Percentiles rank a stretch among this genome's conserved stretches.
phyloP scores from a whole-genome alignment of 2,888 invertebrate species.

The Temnothorax rugatulus region DNA sequence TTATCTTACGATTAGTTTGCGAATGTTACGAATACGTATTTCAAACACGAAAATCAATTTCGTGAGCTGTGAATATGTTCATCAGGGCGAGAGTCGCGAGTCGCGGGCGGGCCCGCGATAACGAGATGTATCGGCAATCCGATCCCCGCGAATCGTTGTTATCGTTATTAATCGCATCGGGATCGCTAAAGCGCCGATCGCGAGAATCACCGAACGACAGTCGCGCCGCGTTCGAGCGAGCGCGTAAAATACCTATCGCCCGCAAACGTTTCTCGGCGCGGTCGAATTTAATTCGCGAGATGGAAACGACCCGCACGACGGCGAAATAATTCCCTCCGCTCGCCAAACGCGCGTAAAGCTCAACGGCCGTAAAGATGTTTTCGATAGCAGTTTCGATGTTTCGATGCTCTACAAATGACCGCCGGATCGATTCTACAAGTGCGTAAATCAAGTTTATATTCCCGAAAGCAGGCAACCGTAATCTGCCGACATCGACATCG shows the following conservation, averaged over 20 bases:
- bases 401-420: constrained; percentile 38
- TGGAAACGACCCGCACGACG: background rate
- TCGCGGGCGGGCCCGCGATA: constrained; percentile 52
- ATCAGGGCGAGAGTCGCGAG: constrained; percentile 28
- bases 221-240: background rate
- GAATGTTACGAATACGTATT: constrained; percentile 62
- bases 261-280: background rate
- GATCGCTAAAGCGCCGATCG: background rate
- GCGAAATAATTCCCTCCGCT: constrained; percentile 30
- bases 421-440: constrained; percentile 43
- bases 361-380: constrained; percentile 44
- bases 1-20: constrained; percentile 75
- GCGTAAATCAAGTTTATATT: constrained; percentile 46
- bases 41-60: constrained; percentile 69
- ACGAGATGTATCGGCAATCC: constrained; percentile 54
- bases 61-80: constrained; percentile 62
- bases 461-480: constrained; percentile 19
- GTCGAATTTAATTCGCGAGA: constrained; percentile 14
- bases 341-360: constrained; percentile 25
- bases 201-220: background rate
- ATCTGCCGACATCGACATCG: constrained; percentile 10
- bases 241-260: constrained; percentile 13
- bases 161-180: constrained; percentile 15
- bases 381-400: constrained; percentile 35
- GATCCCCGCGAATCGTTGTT: constrained; percentile 38